Base-by-base conservation (phyloP, 92 coral and sea anemone species). In the Pocillopora grandis region DNA sequence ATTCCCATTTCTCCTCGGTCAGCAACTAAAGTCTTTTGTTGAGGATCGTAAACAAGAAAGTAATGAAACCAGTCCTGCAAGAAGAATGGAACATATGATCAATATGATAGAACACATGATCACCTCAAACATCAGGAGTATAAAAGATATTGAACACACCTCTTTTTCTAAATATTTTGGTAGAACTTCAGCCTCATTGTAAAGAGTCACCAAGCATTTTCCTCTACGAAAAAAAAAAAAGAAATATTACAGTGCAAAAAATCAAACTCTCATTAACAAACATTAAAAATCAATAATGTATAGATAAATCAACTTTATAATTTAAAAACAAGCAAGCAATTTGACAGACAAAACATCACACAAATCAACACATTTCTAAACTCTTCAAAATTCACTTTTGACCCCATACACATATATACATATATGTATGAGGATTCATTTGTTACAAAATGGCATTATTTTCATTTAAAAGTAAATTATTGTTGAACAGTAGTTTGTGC, bases 1-100 rank as follows among this genome's bases (percentile, higher is more conserved):
- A 96, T 93, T 3, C 99, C 99, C 88, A 92, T 96, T 75, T 96
- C 99, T 60, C 99, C 99, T 87, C 94, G 86, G 86, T 96, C 99
- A 66, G 99, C 98, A 16, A 96, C 90, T 49, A 96, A 88, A 16
- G 99, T 92, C 71, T 96, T 96, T 81, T 94, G 99, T 84, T 96
- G 99, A 13, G 99, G 99, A 77, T 96, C 99, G 72, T 96, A 96
- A 71, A 96, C 99, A 85, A 96, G 81, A 75, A 95, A 96, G 71
- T 96, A 96, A 20, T 96, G 94, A 84, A 96, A 96, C 99, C 99
- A 96, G 88, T 96, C 99, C 99, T 96, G 83, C 18, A 62, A 12
- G 10, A 55, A 63, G 75, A 68, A 61, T 19, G 21, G 67, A 20
- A 33, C 48, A 60, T 56, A 21, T 49, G 60, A 68, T 1, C 2